phyloP scores from a whole-genome alignment of 2,113 vertebrate species.

The Rhagologus leucostigma region DNA sequence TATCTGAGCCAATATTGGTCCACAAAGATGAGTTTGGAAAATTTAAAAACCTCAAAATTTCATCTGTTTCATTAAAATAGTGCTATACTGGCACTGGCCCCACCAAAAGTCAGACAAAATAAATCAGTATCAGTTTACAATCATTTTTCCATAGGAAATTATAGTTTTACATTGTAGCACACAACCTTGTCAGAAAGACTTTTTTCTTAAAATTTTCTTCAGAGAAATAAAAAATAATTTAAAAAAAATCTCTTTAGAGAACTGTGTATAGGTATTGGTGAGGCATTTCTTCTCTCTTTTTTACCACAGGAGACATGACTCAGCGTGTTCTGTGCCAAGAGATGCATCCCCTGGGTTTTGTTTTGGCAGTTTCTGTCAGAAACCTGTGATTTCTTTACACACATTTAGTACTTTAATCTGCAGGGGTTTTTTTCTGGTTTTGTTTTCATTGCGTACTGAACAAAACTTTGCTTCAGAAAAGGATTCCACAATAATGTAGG shows the following conservation, averaged over 20 bases:
- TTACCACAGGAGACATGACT: background rate
- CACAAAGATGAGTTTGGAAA: background rate
- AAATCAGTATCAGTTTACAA: background rate
- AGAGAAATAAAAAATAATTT: background rate
- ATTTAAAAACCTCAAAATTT: background rate
- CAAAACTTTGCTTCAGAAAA: background rate
- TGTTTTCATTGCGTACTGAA: background rate
- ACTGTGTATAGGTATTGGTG: background rate
- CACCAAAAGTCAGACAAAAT: background rate
- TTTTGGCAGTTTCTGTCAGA: background rate
- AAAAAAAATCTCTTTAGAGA: background rate
- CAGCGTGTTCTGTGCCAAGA: background rate
- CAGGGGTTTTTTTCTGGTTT: rapidly evolving
- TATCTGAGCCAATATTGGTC: background rate
- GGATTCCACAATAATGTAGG: background rate
- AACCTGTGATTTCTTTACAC: background rate
- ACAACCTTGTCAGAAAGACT: background rate
- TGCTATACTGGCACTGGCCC: background rate
- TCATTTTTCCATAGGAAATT: background rate
- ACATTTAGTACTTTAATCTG: background rate
- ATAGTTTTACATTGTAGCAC: background rate
- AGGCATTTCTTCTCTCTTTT: background rate
- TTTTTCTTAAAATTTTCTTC: background rate
- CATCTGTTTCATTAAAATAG: background rate
- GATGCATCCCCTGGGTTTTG: background rate